Percentiles rank a stretch among this genome's conserved stretches.
Conservation (phyloP, 2,797 vertebrate species). For the Galago senegalensis region DNA sequence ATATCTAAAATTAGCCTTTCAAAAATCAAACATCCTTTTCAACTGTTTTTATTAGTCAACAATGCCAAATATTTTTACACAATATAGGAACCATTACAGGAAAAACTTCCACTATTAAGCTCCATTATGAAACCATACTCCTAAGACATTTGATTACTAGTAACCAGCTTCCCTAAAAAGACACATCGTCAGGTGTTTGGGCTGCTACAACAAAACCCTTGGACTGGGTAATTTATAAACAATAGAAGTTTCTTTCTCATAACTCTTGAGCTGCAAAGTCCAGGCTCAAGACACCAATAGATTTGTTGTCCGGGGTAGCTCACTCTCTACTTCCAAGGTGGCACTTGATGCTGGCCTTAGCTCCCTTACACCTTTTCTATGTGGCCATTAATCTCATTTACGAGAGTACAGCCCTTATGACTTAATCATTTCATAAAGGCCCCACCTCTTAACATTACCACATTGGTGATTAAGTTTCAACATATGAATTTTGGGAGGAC, state of each 20-base stretch:
- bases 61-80: neutral
- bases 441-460: neutral
- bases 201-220: neutral
- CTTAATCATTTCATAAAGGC: neutral
- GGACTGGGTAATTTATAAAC: neutral
- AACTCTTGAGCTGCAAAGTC: neutral
- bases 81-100: neutral
- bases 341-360: neutral
- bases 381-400: neutral
- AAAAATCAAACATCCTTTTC: constrained; percentile 2
- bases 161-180: neutral
- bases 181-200: neutral
- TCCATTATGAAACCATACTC: neutral
- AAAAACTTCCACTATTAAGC: neutral
- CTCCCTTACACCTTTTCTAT: neutral
- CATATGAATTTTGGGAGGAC: neutral
- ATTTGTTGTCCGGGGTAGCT: neutral
- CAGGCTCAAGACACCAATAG: neutral
- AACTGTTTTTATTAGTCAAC: neutral
- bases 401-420: neutral
- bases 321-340: neutral
- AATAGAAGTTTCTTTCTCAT: neutral
- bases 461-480: neutral
- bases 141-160: neutral
- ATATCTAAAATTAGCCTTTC: constrained; percentile 24